Evolutionary conservation across 2,113 vertebrate genomes (phyloP).

Genomic region (western clawed frog (Xenopus tropicalis)): UCB_Xtro_10.0 CM004445.2:110630501-110631000

Average conservation of each 20-base stretch:
- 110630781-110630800: neutral
- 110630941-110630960: too few relatives aligned
- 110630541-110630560: neutral
- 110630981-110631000: too few relatives aligned
- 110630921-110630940: too few relatives aligned
- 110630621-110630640: neutral
- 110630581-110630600: neutral
- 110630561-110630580: neutral
- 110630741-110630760: neutral
- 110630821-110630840: slow-evolving; percentile 10
- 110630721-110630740: neutral
- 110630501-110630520: too few relatives aligned
- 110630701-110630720: neutral
- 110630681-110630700: neutral
- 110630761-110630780: too few relatives aligned
- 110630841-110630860: slow-evolving; percentile 3
- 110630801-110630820: slow-evolving; percentile 2
- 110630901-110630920: neutral
- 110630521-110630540: too few relatives aligned
- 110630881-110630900: slow-evolving; percentile 20
- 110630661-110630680: neutral
- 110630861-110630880: slow-evolving; percentile 31
- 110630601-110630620: neutral
- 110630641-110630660: neutral
- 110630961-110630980: too few relatives aligned